phyloP scores from a whole-genome alignment of 2,888 invertebrate species.

The Acanthoscelides obtectus region DNA sequence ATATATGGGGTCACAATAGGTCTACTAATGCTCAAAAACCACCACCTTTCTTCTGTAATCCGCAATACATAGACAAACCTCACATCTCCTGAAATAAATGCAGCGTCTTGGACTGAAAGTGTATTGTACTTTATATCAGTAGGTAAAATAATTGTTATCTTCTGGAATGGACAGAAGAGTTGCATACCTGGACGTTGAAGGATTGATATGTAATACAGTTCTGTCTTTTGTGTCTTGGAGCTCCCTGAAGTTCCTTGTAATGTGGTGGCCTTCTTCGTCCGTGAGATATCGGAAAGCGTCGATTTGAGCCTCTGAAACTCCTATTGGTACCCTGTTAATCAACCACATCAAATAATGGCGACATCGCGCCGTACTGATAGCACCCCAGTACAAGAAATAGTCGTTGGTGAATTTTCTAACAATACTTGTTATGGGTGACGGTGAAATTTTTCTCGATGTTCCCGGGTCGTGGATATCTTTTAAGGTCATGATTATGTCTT shows the following conservation, averaged over 20 bases:
- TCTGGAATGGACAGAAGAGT: slow-evolving; percentile 43
- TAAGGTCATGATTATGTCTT: slow-evolving; percentile 50
- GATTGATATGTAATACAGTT: slow-evolving; percentile 53
- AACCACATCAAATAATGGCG: slow-evolving; percentile 56
- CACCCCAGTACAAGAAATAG: slow-evolving; percentile 64
- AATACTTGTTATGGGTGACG: slow-evolving; percentile 43
- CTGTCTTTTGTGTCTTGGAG: slow-evolving; percentile 47
- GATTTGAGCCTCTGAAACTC: slow-evolving; percentile 57
- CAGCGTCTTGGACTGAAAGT: no score
- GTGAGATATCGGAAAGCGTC: slow-evolving; percentile 53
- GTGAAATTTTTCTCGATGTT: slow-evolving; percentile 49
- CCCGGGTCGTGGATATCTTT: slow-evolving; percentile 51
- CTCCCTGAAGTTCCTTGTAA: slow-evolving; percentile 52
- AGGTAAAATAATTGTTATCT: slow-evolving; percentile 13
- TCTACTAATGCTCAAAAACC: no score
- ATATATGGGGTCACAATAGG: no score
- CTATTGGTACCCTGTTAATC: slow-evolving; percentile 55
- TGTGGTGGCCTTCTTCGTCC: slow-evolving; percentile 46
- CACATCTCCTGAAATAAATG: no score
- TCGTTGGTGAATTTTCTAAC: slow-evolving; percentile 56
- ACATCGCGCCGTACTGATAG: slow-evolving; percentile 47
- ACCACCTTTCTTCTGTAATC: no score
- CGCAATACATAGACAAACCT: no score
- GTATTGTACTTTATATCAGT: slow-evolving; percentile 9
- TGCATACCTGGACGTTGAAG: slow-evolving; percentile 51